Base-by-base conservation (phyloP, 1,140 invertebrate species). In the Lepidotrigona ventralis region DNA sequence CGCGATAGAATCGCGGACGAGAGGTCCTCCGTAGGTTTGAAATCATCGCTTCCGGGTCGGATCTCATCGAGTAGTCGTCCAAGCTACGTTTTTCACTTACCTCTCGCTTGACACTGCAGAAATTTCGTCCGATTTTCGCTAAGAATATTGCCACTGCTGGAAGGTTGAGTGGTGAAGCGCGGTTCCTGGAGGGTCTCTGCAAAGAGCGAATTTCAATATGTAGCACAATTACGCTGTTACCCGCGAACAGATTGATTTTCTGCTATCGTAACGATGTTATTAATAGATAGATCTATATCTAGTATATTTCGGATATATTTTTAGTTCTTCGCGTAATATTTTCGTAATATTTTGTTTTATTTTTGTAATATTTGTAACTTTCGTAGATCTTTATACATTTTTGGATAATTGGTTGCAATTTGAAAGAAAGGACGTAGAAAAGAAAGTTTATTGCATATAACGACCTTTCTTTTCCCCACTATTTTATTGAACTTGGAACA, bases 51-150 rank as follows among this genome's bases (percentile, higher is more conserved):
- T 82, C 39, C 74, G 54, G 54, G 39, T 82, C 8, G 56, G 9
- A 76, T 68, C 46, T 60, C 14, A 3, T 82, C 33, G 53, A 81
- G 39, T 33, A 63, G 19, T 64, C 33, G 19, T 64, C 26, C 33
- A 5, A 14, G 64, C 54, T 54, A 60, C 64, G 72, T 73, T 80
- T 33, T 23, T 23, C 68, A 75, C 96, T 96, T 95, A 98, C 97
- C 97, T 93, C 96, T 95, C 29, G 97, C 97, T 93, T 97, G 97
- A 93, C 97, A 98, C 93, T 98, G 97, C 80, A 98, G 95, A 93
- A 98, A 98, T 95, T 98, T 98, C 21, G 97, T 98, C 85, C 97
- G 95, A 91, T 97, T 97, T 95, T 98, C 97, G 91, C 96, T 96
- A 88, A 98, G 97, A 90, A 98, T 96, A 91, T 96, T 97, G 85